phyloP scores from a whole-genome alignment of 2,888 invertebrate species.

The Nemoura dubitans region DNA sequence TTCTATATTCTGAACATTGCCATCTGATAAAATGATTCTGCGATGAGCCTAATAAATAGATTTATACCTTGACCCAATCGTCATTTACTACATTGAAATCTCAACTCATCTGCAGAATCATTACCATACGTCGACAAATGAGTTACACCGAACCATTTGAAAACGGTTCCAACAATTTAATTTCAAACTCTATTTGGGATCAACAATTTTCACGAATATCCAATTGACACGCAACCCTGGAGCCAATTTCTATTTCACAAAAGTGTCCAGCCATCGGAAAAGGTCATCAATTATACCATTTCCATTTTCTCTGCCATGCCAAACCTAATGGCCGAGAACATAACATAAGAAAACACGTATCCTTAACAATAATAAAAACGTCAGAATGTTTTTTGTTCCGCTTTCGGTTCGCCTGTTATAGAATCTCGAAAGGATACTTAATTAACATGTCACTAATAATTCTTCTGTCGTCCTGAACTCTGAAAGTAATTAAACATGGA shows the following conservation, averaged over 20 bases:
- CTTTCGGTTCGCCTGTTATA: background rate
- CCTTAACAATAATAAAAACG: constrained; percentile 29
- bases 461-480: background rate
- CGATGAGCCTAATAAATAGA: no score
- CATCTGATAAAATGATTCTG: no score
- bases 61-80: no score
- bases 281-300: constrained; percentile 23
- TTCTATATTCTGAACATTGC: no score
- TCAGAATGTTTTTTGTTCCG: constrained; percentile 15
- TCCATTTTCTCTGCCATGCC: background rate
- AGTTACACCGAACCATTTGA: no score
- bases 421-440: constrained; percentile 16
- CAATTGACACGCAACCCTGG: constrained; percentile 8
- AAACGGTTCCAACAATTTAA: background rate
- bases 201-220: background rate
- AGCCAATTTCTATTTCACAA: constrained; percentile 18
- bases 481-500: constrained; percentile 16
- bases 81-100: no score
- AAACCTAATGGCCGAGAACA: background rate
- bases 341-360: background rate
- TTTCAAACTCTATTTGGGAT: background rate
- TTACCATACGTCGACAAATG: no score
- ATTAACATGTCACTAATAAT: constrained; percentile 40
- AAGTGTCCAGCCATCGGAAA: constrained; percentile 2
- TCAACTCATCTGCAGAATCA: no score